phyloP scores from a whole-genome alignment of 2,113 vertebrate genomes.

The Pionites leucogaster region DNA sequence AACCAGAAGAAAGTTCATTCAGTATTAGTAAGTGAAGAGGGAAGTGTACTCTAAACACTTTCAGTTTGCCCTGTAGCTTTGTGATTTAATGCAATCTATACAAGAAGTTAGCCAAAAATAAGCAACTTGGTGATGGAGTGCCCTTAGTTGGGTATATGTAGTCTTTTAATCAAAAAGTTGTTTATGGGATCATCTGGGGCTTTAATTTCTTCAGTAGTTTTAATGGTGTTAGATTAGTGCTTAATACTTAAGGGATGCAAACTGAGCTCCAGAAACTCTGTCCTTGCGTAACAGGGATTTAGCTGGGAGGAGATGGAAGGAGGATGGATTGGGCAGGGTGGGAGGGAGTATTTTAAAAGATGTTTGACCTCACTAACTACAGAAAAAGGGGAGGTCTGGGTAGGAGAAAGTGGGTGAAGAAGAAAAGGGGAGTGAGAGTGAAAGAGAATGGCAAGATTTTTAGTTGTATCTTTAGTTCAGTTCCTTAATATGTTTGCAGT shows the following conservation, averaged over 20 bases:
- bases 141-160: neutral
- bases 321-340: neutral
- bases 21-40: neutral
- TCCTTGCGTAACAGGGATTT: neutral
- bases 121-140: neutral
- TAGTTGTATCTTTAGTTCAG: neutral
- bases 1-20: neutral
- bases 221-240: neutral
- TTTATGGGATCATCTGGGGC: neutral
- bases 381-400: neutral
- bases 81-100: neutral
- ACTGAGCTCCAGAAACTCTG: neutral
- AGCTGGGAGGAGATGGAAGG: neutral
- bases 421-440: neutral
- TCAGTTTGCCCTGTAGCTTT: neutral
- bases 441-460: neutral
- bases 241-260: neutral
- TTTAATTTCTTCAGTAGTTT: neutral
- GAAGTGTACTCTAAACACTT: neutral
- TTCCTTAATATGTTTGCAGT: neutral
- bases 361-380: neutral
- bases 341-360: neutral
- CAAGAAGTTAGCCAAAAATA: neutral
- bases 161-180: neutral
- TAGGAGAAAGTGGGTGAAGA: neutral